A percentile compares a stretch with the other conserved stretches of the same genome.
These are phyloP conservation scores for Pseudolycoriella hygida DNA, from an alignment of 2,888 invertebrate genomes.

Conservation along the genomic window DNA sequence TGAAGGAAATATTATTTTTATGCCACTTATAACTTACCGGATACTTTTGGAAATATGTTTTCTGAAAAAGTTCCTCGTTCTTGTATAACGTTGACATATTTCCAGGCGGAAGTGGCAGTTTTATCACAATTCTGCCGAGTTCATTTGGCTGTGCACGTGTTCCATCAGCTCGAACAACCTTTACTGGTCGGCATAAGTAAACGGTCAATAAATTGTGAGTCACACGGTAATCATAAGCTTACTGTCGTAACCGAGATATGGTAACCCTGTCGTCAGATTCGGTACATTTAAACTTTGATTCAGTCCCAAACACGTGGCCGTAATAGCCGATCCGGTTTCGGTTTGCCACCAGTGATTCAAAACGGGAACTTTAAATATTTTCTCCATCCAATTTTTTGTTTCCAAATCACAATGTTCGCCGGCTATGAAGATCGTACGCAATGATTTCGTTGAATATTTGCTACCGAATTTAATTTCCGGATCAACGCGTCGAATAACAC, in stretches of 20 bases:
- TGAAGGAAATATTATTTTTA: not conserved
- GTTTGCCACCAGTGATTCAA: constrained; percentile 97
- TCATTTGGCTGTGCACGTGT: constrained; percentile 49
- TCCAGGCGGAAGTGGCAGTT: constrained; percentile 80
- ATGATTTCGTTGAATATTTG: constrained; percentile 50
- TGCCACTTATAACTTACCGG: constrained; percentile 39
- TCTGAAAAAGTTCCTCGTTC: constrained; percentile 59
- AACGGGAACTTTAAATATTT: constrained; percentile 52
- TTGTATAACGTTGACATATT: constrained; percentile 67
- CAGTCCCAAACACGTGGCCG: constrained; percentile 65
- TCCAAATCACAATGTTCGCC: constrained; percentile 90
- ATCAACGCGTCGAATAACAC: constrained; percentile 70
- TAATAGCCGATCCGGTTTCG: constrained; percentile 81
- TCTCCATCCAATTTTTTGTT: constrained; percentile 62
- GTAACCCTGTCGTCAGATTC: constrained; percentile 62
- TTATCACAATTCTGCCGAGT: constrained; percentile 66
- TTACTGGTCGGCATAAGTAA: constrained; percentile 33
- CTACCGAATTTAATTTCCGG: constrained; percentile 49
- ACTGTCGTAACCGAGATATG: constrained; percentile 80
- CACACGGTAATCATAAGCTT: constrained; percentile 23
- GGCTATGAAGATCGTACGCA: constrained; percentile 61
- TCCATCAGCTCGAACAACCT: constrained; percentile 48
- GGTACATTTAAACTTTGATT: constrained; percentile 53
- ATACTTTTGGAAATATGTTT: constrained; percentile 66
- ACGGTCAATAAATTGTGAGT: too few species aligned